These are phyloP conservation scores for Ramphastos sulfuratus DNA, from an alignment of 2,113 vertebrate genomes.

Conservation along the genomic window DNA sequence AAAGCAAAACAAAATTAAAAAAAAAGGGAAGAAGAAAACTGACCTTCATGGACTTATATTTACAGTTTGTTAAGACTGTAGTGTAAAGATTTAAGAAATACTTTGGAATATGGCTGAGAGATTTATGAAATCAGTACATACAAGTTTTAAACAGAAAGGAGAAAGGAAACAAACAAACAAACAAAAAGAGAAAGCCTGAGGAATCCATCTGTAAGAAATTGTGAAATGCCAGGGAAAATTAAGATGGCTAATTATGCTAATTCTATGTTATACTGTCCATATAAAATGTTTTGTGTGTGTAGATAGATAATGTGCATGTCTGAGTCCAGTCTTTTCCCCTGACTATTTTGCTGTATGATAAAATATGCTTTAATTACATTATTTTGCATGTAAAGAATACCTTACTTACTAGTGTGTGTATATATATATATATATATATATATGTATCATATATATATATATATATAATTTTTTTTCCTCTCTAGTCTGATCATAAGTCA, in stretches of 20 bases:
- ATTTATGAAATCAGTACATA: background rate
- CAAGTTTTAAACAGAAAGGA: background rate
- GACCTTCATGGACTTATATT: background rate
- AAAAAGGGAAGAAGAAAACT: background rate
- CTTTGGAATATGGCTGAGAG: background rate
- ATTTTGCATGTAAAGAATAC: background rate
- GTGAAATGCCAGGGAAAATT: constrained; percentile 6
- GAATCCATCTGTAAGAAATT: constrained; percentile 3
- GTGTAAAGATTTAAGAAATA: background rate
- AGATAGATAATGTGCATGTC: background rate
- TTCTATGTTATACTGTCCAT: background rate
- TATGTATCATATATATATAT: no score
- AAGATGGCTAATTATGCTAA: background rate
- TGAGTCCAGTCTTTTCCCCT: background rate
- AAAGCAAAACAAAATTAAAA: no score
- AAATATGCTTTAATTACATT: background rate
- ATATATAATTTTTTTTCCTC: background rate
- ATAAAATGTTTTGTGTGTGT: background rate
- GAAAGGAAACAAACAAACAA: no score
- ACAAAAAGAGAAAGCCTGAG: no score
- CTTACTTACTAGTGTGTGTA: background rate
- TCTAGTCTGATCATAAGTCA: background rate
- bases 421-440: no score
- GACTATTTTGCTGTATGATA: background rate
- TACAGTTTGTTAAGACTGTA: background rate